phyloP scores from a whole-genome alignment of 2,797 vertebrate genomes.

The Chiloscyllium punctatum region DNA sequence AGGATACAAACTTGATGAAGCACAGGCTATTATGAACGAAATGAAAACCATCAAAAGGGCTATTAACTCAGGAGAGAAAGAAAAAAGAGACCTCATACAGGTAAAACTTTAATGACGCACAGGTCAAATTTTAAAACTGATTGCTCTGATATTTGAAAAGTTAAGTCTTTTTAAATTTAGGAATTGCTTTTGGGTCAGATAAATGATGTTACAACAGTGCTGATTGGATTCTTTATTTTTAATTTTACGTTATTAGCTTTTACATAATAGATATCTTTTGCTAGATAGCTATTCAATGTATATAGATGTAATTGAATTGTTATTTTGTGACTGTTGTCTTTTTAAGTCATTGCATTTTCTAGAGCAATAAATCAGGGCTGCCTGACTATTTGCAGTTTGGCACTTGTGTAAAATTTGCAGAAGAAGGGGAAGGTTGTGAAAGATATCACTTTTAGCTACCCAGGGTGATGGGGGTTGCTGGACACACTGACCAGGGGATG shows the following conservation, averaged over 20 bases:
- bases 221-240: neutral
- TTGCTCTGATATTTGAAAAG: neutral
- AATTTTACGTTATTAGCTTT: neutral
- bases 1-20: conserved; percentile 86
- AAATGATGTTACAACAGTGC: neutral
- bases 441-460: neutral
- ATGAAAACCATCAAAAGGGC: conserved; percentile 87
- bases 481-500: neutral
- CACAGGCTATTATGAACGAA: conserved; percentile 88
- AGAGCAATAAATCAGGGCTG: neutral
- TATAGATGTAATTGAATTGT: neutral
- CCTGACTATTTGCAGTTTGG: neutral
- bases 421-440: neutral
- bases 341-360: neutral
- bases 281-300: neutral
- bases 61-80: conserved; percentile 88
- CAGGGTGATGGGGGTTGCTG: neutral
- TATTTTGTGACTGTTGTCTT: neutral
- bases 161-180: neutral
- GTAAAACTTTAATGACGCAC: conserved; percentile 52
- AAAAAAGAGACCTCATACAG: conserved; percentile 94
- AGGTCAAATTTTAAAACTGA: neutral
- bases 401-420: neutral
- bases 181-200: neutral
- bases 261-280: neutral